Conservation (phyloP, 2,113 vertebrate species). For the Elephantulus edwardii region DNA sequence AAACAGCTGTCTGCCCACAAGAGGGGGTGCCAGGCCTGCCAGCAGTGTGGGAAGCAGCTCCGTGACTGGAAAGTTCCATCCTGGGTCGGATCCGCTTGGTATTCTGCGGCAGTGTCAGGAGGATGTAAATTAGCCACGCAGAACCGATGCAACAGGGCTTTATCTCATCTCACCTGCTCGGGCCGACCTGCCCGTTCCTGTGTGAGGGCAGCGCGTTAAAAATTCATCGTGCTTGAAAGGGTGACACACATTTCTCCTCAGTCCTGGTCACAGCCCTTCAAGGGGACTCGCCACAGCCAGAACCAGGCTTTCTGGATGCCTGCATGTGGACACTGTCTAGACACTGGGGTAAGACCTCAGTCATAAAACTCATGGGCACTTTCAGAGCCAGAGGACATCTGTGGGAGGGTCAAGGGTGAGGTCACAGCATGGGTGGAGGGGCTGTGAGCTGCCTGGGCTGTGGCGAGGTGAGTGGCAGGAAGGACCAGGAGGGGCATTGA, state of each 20-base stretch:
- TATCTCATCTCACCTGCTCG: not conserved
- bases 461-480: not conserved
- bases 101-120: not conserved
- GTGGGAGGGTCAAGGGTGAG: not conserved
- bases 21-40: not conserved
- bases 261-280: not conserved
- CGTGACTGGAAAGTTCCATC: not conserved
- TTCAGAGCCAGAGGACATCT: not conserved
- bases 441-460: not conserved
- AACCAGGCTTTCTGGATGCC: not conserved
- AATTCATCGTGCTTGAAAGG: conserved; percentile 31
- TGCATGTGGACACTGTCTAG: not conserved
- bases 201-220: conserved; percentile 1
- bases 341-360: too few species aligned
- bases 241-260: conserved; percentile 23
- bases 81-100: not conserved
- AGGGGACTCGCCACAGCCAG: not conserved
- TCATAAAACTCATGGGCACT: not conserved
- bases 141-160: not conserved
- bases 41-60: not conserved
- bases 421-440: not conserved
- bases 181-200: not conserved
- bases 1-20: conserved; percentile 5
- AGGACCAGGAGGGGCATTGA: not conserved
- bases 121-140: not conserved